Base-by-base conservation (phyloP, 2,888 invertebrate species). In the Drosophila lutescens region DNA sequence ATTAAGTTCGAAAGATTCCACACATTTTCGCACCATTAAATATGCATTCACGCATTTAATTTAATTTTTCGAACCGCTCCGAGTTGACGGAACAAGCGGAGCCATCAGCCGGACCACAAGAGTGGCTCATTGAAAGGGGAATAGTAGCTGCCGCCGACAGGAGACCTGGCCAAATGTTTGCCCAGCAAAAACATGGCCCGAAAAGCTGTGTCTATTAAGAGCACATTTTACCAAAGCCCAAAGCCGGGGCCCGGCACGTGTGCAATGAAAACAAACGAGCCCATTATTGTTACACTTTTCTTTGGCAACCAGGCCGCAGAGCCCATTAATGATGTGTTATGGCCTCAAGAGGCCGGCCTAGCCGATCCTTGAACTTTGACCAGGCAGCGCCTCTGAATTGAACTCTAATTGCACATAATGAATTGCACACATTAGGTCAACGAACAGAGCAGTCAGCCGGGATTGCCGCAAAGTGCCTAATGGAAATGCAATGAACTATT, bases 321-420 rank as follows among this genome's bases (percentile, higher is more conserved):
- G 23, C 49, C 49, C 43, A 65, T 68, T 80, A 80, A 80, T 86
- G 78, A 80, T 80, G 84, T 86, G 80, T 66, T 69, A 75, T 65
- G 80, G 78, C 65, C 72, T 38, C 49, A 50, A 58, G 73, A 55
- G 55, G 65, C 40, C 49, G 58, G 60, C 57, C 56, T 59, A 58
- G 60, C 38, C 41, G 62, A 63, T 62, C 79, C 87, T 79, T 84
- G 82, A 87, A 87, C 79, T 72, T 56, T 34, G 44, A 12, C 55
- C 55, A 40, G 49, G 23, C 65, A 20, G 40, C 13, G 67, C 40
- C 38, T 55, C 49, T 87, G 78, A 85, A 83, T 86, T 66, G 86
- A 82, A 86, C 88, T 82, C 71, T 82, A 83, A 88, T 85, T 88
- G 80, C 74, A 74, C 59, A 70, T 79, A 82, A 83, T 86, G 83